Evolutionary conservation across 2,797 vertebrate species (phyloP).

Genomic region (Cryptoprocta ferox): DNA sequence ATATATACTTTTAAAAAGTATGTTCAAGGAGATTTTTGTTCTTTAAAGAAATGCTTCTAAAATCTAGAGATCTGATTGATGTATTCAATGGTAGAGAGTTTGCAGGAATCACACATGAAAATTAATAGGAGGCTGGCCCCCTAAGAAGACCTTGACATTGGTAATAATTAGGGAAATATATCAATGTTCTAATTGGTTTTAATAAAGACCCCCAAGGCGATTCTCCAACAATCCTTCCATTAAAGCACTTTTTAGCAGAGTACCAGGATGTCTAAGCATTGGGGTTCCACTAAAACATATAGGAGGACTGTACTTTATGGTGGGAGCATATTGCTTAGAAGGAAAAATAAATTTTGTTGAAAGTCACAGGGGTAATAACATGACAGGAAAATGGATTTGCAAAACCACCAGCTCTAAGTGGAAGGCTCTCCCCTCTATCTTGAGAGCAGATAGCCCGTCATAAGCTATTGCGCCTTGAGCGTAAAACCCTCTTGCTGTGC

Average conservation of each 20-base stretch:
- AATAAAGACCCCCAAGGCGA: constrained; percentile 55
- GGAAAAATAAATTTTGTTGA: constrained; percentile 74
- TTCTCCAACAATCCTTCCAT: constrained; percentile 70
- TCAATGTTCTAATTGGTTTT: constrained; percentile 77
- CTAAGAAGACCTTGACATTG: constrained; percentile 72
- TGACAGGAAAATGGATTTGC: constrained; percentile 76
- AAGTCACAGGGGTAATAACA: constrained; percentile 73
- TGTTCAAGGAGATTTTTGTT: constrained; percentile 66
- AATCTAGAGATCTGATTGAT: constrained; percentile 67
- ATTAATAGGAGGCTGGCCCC: constrained; percentile 70
- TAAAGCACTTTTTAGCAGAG: constrained; percentile 40
- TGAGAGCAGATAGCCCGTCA: constrained; percentile 61
- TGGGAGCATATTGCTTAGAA: constrained; percentile 58
- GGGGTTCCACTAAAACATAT: constrained; percentile 54
- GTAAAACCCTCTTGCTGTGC: constrained; percentile 59
- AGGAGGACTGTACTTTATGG: constrained; percentile 69
- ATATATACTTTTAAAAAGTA: constrained; percentile 69
- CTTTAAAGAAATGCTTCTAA: constrained; percentile 53
- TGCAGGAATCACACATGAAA: constrained; percentile 66
- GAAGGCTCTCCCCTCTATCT: constrained; percentile 55
- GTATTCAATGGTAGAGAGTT: constrained; percentile 71
- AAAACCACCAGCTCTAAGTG: constrained; percentile 69
- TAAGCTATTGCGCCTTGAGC: constrained; percentile 60
- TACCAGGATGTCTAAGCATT: constrained; percentile 21
- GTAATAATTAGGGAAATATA: constrained; percentile 83